Base-by-base conservation (phyloP, 2,888 invertebrate species). In the Drosophila tripunctata region DNA sequence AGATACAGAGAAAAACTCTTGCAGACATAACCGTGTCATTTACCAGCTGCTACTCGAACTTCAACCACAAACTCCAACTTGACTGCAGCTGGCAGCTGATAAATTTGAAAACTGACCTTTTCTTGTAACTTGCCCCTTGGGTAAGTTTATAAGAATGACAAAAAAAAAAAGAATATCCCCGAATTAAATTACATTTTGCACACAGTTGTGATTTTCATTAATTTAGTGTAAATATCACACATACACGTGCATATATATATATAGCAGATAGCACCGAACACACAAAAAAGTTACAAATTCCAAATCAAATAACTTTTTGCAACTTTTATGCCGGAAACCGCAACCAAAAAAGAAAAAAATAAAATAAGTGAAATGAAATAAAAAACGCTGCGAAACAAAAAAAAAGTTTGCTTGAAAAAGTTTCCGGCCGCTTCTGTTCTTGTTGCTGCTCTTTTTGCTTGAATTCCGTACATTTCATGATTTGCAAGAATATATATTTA, bases 131-230 rank as follows among this genome's bases (percentile, higher is more conserved):
- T 73, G 70, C 60, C 78, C 52, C 17, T 54, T 43, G 56, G 61
- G 63, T n/a, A n/a, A n/a, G n/a, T n/a, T n/a, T n/a, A n/a, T n/a
- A n/a, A n/a, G n/a, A 30, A 43, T 43, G 40, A 30, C 27, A 45
- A 27, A 21, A 36, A 21, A 22, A 21, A 22, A 56, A 61, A 63
- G 66, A 73, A n/a, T n/a, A n/a, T n/a, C n/a, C n/a, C n/a, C n/a
- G n/a, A 73, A 81, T 83, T 70, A 83, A 86, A 82, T 82, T 86
- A 84, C 77, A 86, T 86, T 82, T 72, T 65, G 80, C 78, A 70
- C 80, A 72, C 84, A 80, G 81, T 83, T 82, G 75, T 82, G 81
- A 72, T 86, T 82, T 80, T 84, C 78, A 84, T 86, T 82, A 82
- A 82, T 83, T 82, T 86, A 75, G 81, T 77, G 80, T 75, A 77